Evolutionary conservation across 2,113 vertebrate species (phyloP), one percentile per base, ranked within the genome.

Genomic region (Mixornis gularis): DNA sequence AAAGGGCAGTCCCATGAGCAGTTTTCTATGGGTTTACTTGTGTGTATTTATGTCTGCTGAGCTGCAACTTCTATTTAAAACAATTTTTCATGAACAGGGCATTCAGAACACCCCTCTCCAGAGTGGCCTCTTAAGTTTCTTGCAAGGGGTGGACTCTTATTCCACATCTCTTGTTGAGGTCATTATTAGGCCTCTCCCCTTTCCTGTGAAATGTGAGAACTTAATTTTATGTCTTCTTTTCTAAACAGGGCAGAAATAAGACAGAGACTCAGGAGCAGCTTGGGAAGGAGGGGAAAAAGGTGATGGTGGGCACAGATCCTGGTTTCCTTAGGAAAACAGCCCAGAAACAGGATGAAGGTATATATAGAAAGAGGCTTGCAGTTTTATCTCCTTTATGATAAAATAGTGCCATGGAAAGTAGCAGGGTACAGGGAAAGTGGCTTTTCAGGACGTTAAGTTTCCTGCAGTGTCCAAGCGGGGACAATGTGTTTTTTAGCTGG

Each of bases 381-480:
- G 30, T 71, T 91, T 93, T 95, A 78, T 86, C 90, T 88, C 25
- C 32, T 49, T 73, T 52, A 16, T 25, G 72, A 94, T 93, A 94
- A 95, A 80, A 69, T 20, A 68, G 53, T 80, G 72, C 79, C 60
- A 44, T 49, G 79, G 88, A 74, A 91, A 95, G 87, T 69, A 89
- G 43, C 60, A 55, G 85, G 85, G 79, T 58, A 72, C 40, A 55
- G 48, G 16, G 21, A 53, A 66, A 93, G 30, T 60, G 70, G 18
- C 32, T 92, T 89, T 94, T 93, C 80, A 60, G 80, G 70, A 82
- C 32, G 0, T 83, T 65, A 65, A 38, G 43, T 90, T 92, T 91
- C 78, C 90, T 82, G 52, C 49, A 62, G 49, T 30, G 53, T 64
- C 77, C 85, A 66, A 63, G 51, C 1, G 0, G 41, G 65, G 64